phyloP scores from a whole-genome alignment of 2,797 vertebrate genomes.

The Chelmon rostratus region DNA sequence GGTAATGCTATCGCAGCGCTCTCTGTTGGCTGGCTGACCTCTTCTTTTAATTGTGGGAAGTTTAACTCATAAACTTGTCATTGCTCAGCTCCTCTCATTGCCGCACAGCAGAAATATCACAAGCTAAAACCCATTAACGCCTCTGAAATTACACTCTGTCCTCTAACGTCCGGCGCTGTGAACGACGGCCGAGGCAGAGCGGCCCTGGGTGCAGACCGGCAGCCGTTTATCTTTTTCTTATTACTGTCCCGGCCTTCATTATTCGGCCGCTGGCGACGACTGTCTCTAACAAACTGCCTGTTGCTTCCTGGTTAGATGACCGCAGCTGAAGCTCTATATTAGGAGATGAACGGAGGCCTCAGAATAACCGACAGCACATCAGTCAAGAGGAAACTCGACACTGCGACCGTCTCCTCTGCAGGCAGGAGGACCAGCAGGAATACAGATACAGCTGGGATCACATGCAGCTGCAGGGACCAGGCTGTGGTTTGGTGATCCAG shows the following conservation, averaged over 20 bases:
- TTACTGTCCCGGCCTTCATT: constrained; percentile 55
- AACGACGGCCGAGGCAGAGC: not conserved
- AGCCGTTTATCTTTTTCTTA: constrained; percentile 64
- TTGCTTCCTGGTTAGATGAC: constrained; percentile 54
- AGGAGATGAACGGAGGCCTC: constrained; percentile 67
- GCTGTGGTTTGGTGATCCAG: too few species aligned
- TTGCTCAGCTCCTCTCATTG: constrained; percentile 15
- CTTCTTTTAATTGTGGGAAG: not conserved
- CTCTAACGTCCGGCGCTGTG: constrained; percentile 28
- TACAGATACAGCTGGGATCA: not conserved
- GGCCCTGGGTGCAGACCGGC: constrained; percentile 25
- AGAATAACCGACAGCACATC: constrained; percentile 74
- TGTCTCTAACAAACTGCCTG: constrained; percentile 36
- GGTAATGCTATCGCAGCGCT: not conserved
- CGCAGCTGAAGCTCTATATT: constrained; percentile 69
- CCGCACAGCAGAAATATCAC: constrained; percentile 32
- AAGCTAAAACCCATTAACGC: constrained; percentile 40
- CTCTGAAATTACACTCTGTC: constrained; percentile 37
- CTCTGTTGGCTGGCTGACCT: not conserved
- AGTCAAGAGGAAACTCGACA: constrained; percentile 67
- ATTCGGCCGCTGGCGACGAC: constrained; percentile 41
- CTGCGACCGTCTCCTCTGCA: constrained; percentile 36
- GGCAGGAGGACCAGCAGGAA: constrained; percentile 10
- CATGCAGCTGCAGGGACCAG: too few species aligned
- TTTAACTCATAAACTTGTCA: constrained; percentile 7